Base-by-base conservation (phyloP, 2,888 invertebrate species). In the Onchidella celtica region DNA sequence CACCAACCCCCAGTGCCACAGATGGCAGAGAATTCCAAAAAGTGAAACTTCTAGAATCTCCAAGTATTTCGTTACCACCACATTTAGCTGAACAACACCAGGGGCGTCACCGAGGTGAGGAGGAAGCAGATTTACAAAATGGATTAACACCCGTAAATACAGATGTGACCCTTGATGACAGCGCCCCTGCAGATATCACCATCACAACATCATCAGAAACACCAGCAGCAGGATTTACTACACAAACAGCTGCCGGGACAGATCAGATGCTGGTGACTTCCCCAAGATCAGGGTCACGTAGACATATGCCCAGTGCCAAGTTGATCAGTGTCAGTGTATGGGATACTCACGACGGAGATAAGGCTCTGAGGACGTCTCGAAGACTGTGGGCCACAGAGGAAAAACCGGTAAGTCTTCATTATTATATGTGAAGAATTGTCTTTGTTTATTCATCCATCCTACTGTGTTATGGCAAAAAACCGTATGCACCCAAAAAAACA, bases 311-410 rank as follows among this genome's bases (percentile, higher is more conserved):
- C n/a, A 78, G 84, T 34, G 80, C 84, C 57, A 84, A 84, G 66
- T 66, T 84, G 29, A 84, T 84, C 34, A 79, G 78, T 3, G 78
- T 84, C 29, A 80, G 75, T 21, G 82, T 84, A 11, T 84, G 84
- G 84, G 84, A 84, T 29, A 84, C 84, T 11, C 82, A 84, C 24
- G 84, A 84, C 32, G 84, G 84, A 0, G 82, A 82, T 73, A 79
- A 76, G 55, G 57, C 74, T 3, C 34, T 76, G 6, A 47, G 78
- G 14, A 40, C 27, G 1, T 66, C 74, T 9, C 40, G 84, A 1
- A 55, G 84, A 21, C 80, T 82, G 17, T 84, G 84, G 84, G 68
- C 76, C 63, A 66, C 69, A 6, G 84, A 82, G 59, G 82, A 74
- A 27, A 63, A 82, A 59, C 79, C 75, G 73, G 82, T 82, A 36